Evolutionary conservation across 2,888 invertebrate species (phyloP), one percentile per base, ranked within the genome.

Genomic region (Stenoptilia bipunctidactyla): DNA sequence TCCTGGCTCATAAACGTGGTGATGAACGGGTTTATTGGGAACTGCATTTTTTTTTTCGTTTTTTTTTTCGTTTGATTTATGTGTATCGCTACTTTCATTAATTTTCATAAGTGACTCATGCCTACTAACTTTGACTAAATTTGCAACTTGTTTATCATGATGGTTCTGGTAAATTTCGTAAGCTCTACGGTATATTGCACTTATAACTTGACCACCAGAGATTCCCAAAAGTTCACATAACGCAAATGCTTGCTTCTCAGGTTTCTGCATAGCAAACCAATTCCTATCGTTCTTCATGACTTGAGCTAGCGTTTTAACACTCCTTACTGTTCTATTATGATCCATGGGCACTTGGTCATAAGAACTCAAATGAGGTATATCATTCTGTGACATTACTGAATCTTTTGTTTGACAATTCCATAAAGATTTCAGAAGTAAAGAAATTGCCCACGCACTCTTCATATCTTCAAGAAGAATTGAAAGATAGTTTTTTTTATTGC

Each of bases 401-500:
- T 82, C 82, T 45, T 80, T 82, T 1, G 70, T 67, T 0, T 69
- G 61, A 43, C 73, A 74, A 42, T 70, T 79, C 82, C 82, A 82
- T 39, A 77, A 61, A 1, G 72, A 69, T 40, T 79, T 80, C n/a
- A 82, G 54, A 0, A 82, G 47, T n/a, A 74, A 45, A 0, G 77
- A 76, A 0, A 82, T 46, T 0, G 76, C 48, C 72, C 73, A 75
- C 1, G 64, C 66, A 38, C 71, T 74, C 1, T 52, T 50, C 0
- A 77, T 55, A 12, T 73, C 69, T 13, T 66, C 55, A 20, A 82
- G 38, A 12, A 82, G 49, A 1, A 64, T 60, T 2, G 75, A 37
- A 1, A 76, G 15, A 43, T 66, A 79, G 3, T 56, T 53, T 42
- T 73, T 73, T 49, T 82, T 82, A 45, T 76, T 79, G 0, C 59